phyloP scores from a whole-genome alignment of 2,888 invertebrate genomes.

The Cryptocephalus primarius region DNA sequence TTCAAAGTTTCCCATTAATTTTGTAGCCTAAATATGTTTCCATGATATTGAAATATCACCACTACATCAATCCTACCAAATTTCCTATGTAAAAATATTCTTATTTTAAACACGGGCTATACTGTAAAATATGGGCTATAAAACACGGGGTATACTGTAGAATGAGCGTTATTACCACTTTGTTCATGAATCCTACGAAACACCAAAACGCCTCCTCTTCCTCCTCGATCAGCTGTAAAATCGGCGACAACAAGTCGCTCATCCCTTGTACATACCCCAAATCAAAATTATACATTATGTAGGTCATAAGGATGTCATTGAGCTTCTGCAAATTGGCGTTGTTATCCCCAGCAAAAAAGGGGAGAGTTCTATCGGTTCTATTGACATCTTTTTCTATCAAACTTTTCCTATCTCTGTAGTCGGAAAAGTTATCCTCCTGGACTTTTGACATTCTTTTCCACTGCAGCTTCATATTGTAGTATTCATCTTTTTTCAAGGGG shows the following conservation, averaged over 20 bases:
- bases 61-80: no score
- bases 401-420: slow-evolving; percentile 82
- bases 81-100: no score
- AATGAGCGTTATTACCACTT: slow-evolving; percentile 57
- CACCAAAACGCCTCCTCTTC: slow-evolving; percentile 99
- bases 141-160: background rate
- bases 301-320: slow-evolving; percentile 93
- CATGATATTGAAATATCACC: no score
- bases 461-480: slow-evolving; percentile 91
- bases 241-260: slow-evolving; percentile 93
- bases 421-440: slow-evolving; percentile 81
- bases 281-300: slow-evolving; percentile 98
- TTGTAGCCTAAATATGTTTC: no score
- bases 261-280: slow-evolving; percentile 94
- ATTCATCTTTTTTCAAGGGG: slow-evolving; percentile 70
- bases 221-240: slow-evolving; percentile 77
- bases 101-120: no score
- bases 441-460: slow-evolving; percentile 83
- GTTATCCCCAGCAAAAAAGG: slow-evolving; percentile 87
- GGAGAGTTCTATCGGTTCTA: slow-evolving; percentile 83
- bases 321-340: slow-evolving; percentile 79
- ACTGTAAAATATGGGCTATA: no score
- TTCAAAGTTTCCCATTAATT: no score
- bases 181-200: slow-evolving; percentile 95
- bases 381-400: slow-evolving; percentile 97